Evolutionary conservation across 1,140 invertebrate genomes (phyloP).

Genomic region (Ceratosolen fusciceps): DNA sequence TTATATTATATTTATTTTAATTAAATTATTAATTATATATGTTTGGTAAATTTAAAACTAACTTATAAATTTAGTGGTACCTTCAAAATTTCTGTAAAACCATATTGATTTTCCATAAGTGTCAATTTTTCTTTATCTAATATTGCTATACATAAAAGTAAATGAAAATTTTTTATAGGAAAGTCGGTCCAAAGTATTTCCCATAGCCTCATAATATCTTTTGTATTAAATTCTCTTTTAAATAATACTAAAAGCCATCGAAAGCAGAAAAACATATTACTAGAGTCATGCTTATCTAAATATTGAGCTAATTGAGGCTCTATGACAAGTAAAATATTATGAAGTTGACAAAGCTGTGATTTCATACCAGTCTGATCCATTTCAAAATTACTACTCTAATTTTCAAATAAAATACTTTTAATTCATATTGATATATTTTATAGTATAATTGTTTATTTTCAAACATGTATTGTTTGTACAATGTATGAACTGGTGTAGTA

Average conservation of each 20-base stretch:
- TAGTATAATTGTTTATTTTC: background rate
- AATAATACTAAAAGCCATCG: conserved; percentile 90
- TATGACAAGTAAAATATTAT: conserved; percentile 84
- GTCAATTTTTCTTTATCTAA: conserved; percentile 88
- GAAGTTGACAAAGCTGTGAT: conserved; percentile 88
- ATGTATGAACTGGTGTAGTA: no score
- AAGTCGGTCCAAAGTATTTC: conserved; percentile 92
- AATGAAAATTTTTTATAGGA: conserved; percentile 94
- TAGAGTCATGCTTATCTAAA: conserved; percentile 91
- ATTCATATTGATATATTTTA: background rate
- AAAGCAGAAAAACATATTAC: conserved; percentile 99
- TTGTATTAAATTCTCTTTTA: conserved; percentile 83
- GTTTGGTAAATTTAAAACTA: conserved; percentile 2
- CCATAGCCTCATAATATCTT: conserved; percentile 84
- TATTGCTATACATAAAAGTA: conserved; percentile 91
- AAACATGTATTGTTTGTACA: no score
- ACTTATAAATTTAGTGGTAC: conserved; percentile 69
- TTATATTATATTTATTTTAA: background rate
- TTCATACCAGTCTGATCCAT: conserved; percentile 98
- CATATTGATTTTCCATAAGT: conserved; percentile 91
- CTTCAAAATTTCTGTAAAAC: conserved; percentile 97
- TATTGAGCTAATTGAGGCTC: conserved; percentile 90
- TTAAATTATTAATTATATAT: background rate
- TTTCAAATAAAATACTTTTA: conserved; percentile 45
- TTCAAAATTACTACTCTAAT: conserved; percentile 93